These are phyloP conservation scores for Catostomus latipinnis DNA, from an alignment of 2,797 vertebrate species.

Conservation along the genomic window DNA sequence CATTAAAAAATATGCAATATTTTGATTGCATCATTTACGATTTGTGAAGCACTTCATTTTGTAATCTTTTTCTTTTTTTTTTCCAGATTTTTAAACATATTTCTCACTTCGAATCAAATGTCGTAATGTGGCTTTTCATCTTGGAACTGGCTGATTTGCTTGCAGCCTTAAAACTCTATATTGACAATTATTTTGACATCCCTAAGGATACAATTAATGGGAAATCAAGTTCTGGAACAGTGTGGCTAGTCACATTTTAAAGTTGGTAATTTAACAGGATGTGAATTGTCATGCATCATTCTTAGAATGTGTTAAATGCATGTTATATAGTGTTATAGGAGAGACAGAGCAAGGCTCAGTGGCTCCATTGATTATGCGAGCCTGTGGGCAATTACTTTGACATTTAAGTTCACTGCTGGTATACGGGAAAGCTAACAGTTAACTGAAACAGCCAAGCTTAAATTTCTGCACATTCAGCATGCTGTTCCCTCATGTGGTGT, in stretches of 20 bases:
- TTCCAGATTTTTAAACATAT: no score
- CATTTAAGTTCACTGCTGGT: conserved; percentile 38
- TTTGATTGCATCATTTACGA: no score
- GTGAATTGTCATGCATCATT: conserved; percentile 10
- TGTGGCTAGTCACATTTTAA: neutral
- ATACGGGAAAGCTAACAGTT: conserved; percentile 43
- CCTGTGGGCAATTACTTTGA: conserved; percentile 14
- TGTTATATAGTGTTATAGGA: conserved; percentile 34
- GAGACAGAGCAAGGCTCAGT: conserved; percentile 22
- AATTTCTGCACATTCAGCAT: conserved; percentile 50
- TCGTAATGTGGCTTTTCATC: no score
- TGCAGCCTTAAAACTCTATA: no score
- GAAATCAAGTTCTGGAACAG: neutral
- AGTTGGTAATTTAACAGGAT: conserved; percentile 8
- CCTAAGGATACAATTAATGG: neutral
- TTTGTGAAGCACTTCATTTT: no score
- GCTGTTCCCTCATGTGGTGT: conserved; percentile 15
- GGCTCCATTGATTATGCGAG: conserved; percentile 23
- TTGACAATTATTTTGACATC: neutral
- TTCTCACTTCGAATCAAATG: no score
- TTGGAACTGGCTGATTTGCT: no score
- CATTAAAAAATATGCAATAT: no score
- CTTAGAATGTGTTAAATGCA: conserved; percentile 25
- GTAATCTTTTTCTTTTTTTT: no score
- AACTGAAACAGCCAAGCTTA: conserved; percentile 41